Percentiles rank a stretch among this genome's conserved stretches.
These are phyloP conservation scores for Myoxocephalus aenaeus DNA, from an alignment of 2,797 vertebrate genomes.

Conservation along the genomic window DNA sequence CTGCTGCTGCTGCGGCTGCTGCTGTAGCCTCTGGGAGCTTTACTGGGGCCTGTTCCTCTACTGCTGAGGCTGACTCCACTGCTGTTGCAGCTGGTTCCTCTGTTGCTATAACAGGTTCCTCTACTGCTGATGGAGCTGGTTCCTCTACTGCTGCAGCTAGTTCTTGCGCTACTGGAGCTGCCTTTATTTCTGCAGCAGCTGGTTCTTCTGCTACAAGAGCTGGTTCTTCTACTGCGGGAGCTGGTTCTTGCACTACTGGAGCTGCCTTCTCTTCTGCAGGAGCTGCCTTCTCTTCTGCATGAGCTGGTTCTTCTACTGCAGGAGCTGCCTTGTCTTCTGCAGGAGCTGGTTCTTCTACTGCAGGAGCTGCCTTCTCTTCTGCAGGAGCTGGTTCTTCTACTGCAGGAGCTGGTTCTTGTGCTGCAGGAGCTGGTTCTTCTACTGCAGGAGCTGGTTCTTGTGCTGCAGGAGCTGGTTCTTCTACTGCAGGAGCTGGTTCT, in stretches of 20 bases:
- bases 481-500: neutral
- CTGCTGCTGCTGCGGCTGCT: constrained; percentile 3
- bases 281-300: neutral
- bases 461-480: neutral
- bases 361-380: neutral
- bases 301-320: neutral
- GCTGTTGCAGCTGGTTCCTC: neutral
- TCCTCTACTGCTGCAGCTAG: constrained; percentile 5
- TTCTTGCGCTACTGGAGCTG: neutral
- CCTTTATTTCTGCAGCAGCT: neutral
- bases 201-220: neutral
- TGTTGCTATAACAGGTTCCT: neutral
- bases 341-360: neutral
- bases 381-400: neutral
- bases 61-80: neutral
- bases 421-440: neutral
- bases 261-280: neutral
- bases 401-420: neutral
- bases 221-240: neutral
- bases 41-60: neutral
- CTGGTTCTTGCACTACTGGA: neutral
- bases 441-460: neutral
- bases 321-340: neutral
- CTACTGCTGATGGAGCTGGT: neutral
- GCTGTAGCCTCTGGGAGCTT: neutral